Evolutionary conservation across 2,113 vertebrate genomes (phyloP).

Genomic region (Gymnocephalus cernua): DNA sequence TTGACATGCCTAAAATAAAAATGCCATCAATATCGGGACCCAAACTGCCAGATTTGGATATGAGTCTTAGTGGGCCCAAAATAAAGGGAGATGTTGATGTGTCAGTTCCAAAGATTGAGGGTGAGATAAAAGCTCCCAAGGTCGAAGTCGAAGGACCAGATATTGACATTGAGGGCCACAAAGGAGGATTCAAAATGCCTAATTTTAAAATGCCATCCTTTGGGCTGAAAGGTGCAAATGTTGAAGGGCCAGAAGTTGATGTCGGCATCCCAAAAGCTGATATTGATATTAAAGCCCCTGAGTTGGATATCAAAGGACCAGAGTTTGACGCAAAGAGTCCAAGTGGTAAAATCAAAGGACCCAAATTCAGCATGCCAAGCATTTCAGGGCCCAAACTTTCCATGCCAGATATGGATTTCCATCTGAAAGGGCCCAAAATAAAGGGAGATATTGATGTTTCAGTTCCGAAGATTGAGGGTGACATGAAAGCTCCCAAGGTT

Average conservation of each 20-base stretch:
- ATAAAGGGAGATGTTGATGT: slow-evolving; percentile 22
- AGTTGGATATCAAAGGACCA: slow-evolving; percentile 4
- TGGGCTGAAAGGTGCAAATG: slow-evolving; percentile 69
- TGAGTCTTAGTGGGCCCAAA: slow-evolving; percentile 72
- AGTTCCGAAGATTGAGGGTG: too few species aligned
- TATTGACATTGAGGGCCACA: slow-evolving; percentile 14
- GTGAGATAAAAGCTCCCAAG: slow-evolving; percentile 13
- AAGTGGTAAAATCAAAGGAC: slow-evolving; percentile 63
- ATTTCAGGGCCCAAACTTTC: background rate
- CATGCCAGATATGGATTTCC: background rate
- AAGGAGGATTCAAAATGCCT: slow-evolving; percentile 32
- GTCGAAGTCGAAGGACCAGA: slow-evolving; percentile 33
- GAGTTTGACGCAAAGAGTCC: slow-evolving; percentile 9
- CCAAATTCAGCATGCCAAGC: slow-evolving; percentile 58
- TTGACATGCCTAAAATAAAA: background rate
- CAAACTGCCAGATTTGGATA: slow-evolving; percentile 28
- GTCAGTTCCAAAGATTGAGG: slow-evolving; percentile 34
- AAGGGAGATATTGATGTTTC: too few species aligned
- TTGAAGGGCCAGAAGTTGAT: slow-evolving; percentile 35
- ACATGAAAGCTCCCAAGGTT: too few species aligned
- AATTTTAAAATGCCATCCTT: slow-evolving; percentile 79
- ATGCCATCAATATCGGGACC: slow-evolving; percentile 47
- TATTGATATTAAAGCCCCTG: background rate
- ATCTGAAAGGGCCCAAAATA: background rate
- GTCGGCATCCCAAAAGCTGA: background rate